These are phyloP conservation scores for Heliocidaris tuberculata DNA, from an alignment of 35 echinoderm and acorn worm species.

Conservation along the genomic window DNA sequence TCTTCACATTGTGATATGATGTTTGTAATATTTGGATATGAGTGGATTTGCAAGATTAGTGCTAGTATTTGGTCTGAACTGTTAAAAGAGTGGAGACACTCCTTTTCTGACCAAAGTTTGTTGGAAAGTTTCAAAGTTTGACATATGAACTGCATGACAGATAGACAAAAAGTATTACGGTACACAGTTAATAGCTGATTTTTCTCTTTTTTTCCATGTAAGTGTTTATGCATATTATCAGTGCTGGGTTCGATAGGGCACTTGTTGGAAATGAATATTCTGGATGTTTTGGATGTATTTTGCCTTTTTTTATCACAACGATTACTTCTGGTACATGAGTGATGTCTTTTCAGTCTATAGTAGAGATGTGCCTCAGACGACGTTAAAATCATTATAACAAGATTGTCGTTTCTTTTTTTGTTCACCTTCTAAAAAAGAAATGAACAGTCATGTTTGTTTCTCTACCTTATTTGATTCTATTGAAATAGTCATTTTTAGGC, in stretches of 20 bases:
- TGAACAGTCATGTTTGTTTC: slow-evolving; percentile 8
- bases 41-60: slow-evolving; percentile 2
- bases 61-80: neutral
- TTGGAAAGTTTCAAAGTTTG: slow-evolving; percentile 17
- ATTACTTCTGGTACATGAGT: slow-evolving; percentile 15
- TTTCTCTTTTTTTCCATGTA: neutral
- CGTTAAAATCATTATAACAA: neutral
- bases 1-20: neutral
- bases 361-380: neutral
- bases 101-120: neutral
- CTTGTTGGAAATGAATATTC: neutral
- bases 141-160: neutral
- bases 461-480: slow-evolving; percentile 13
- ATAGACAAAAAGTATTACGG: neutral
- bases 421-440: neutral
- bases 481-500: slow-evolving; percentile 27
- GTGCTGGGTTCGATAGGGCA: neutral
- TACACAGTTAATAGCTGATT: neutral
- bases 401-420: neutral
- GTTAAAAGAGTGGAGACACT: neutral
- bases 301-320: slow-evolving; percentile 11
- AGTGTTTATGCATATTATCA: slow-evolving; percentile 13
- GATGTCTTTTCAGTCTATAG: neutral
- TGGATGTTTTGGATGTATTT: slow-evolving; percentile 13
- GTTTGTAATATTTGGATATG: neutral